Evolutionary conservation across 2,888 invertebrate species (phyloP), one percentile per base, ranked within the genome.

Genomic region (Torymus aiolomorphi): DNA sequence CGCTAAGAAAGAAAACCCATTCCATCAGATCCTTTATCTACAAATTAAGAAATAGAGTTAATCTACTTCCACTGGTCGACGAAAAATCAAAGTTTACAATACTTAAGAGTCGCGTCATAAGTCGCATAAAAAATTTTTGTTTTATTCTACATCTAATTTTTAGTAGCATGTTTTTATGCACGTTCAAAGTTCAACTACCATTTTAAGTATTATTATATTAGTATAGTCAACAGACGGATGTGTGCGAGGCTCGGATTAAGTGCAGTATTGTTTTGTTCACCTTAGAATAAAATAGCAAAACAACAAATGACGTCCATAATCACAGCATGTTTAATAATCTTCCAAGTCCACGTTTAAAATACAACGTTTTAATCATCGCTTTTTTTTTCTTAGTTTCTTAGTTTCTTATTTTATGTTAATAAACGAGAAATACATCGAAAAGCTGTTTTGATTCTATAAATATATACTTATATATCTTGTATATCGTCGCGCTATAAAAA

Each of bases 221-320:
- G 42, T 70, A 42, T 20, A 70, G 54, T 70, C 56, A 70, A 70
- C 62, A 42, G 42, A 70, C 54, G 69, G 59, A 70, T 70, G 49
- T 70, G 56, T 76, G 76, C 70, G 73, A 77, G 56, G 67, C 31
- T 57, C 76, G 69, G 65, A 56, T 74, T 76, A 72, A 52, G 57
- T 70, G 66, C 16, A 12, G 51, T 49, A 12, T 20, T 66, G 49
- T 42, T 14, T 54, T 63, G 31, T 51, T 24, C 20, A 57, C n/a
- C 20, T 63, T 63, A 51, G 51, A 57, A 66, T 66, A 66, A 66
- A 66, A 59, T 51, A 74, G 66, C 11, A 66, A 42, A 75, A 74
- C 49, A 18, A 13, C 31, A 52, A 72, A 65, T 56, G 49, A 56
- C 63, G 65, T 75, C 56, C 49, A 51, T 59, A 66, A 75, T 75